phyloP scores from a whole-genome alignment of 53 echinoderm and acorn worm genomes.

The Holothuria leucospilota region DNA sequence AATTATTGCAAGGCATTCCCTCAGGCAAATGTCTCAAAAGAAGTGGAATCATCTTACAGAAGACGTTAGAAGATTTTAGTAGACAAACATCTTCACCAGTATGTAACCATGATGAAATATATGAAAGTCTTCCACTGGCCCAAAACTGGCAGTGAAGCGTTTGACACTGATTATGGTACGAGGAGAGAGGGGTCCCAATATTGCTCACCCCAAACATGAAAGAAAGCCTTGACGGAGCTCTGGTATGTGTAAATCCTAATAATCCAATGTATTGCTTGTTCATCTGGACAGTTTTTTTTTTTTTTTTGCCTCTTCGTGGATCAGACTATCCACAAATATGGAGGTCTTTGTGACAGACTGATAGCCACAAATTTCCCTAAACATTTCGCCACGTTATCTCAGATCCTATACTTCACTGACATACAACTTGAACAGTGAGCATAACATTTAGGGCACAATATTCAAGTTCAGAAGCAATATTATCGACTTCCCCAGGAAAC shows the following conservation, averaged over 20 bases:
- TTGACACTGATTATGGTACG: constrained; percentile 32
- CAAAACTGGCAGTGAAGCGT: background rate
- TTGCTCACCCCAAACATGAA: constrained; percentile 38
- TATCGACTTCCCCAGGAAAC: constrained; percentile 57
- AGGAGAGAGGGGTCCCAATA: constrained; percentile 29
- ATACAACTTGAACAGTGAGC: constrained; percentile 67
- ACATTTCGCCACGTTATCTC: constrained; percentile 58
- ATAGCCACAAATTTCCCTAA: constrained; percentile 64
- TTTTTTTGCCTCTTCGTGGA: constrained; percentile 15
- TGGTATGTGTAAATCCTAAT: constrained; percentile 40
- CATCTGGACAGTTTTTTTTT: constrained; percentile 13
- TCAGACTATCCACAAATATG: constrained; percentile 25
- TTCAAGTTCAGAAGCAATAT: constrained; percentile 56
- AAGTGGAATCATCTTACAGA: constrained; percentile 53
- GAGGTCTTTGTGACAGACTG: constrained; percentile 31
- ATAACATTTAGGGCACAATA: constrained; percentile 61
- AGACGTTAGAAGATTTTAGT: constrained; percentile 19
- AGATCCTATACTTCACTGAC: constrained; percentile 46
- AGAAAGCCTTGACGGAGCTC: constrained; percentile 36
- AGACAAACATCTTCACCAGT: constrained; percentile 28
- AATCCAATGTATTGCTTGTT: constrained; percentile 55
- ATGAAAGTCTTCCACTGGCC: constrained; percentile 3
- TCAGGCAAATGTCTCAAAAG: background rate
- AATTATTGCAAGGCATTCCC: background rate
- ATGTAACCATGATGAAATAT: constrained; percentile 30